These are phyloP conservation scores for Erpobdella octoculata DNA, from an alignment of 2,888 invertebrate species.

Conservation along the genomic window DNA sequence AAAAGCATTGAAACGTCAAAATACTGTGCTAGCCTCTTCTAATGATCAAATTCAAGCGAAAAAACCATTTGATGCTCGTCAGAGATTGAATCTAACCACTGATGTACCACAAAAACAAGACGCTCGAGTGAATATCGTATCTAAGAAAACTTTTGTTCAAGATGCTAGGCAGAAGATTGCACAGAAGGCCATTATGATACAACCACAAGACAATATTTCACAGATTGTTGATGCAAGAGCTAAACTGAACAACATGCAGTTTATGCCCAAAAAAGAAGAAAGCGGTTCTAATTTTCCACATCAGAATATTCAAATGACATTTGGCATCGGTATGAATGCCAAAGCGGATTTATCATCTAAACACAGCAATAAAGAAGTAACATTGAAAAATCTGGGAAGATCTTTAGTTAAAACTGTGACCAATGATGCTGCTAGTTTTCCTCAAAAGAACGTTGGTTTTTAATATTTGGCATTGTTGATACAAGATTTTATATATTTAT, in stretches of 20 bases:
- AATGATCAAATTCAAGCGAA: background rate
- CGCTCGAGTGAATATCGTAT: background rate
- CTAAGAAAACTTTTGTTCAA: background rate
- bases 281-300: background rate
- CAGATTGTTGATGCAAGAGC: constrained; percentile 4
- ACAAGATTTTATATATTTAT: too few species aligned
- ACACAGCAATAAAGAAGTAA: too few species aligned
- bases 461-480: too few species aligned
- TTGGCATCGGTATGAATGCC: too few species aligned
- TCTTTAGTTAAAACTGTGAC: background rate
- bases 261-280: background rate
- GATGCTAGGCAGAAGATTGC: background rate
- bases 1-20: background rate
- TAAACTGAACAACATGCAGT: background rate
- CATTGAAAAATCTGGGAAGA: background rate
- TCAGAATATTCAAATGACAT: background rate
- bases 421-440: background rate
- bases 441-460: too few species aligned
- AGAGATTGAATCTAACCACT: too few species aligned
- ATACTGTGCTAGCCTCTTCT: background rate
- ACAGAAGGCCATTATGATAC: too few species aligned
- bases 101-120: too few species aligned
- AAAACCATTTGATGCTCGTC: constrained; percentile 13
- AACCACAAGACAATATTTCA: too few species aligned
- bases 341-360: too few species aligned